phyloP scores from a whole-genome alignment of 2,113 vertebrate species.

The Melierax canorus region DNA sequence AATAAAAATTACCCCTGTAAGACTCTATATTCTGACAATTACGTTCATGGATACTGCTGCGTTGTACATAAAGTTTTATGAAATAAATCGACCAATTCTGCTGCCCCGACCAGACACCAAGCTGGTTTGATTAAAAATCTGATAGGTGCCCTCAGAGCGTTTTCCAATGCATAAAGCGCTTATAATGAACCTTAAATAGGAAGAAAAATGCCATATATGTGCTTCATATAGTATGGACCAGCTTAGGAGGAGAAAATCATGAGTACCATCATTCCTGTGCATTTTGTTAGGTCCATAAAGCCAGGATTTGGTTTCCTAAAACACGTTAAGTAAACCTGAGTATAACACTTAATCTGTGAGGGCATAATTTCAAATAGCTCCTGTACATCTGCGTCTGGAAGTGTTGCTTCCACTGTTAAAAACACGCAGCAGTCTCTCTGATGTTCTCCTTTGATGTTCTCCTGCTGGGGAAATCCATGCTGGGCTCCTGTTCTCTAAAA shows the following conservation, averaged over 20 bases:
- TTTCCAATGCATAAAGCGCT: slow-evolving; percentile 47
- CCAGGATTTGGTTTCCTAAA: slow-evolving; percentile 16
- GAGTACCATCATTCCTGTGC: not conserved
- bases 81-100: slow-evolving; percentile 75
- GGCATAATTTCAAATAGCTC: not conserved
- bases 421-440: not conserved
- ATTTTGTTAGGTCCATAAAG: slow-evolving; percentile 48
- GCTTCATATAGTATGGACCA: not conserved
- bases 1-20: slow-evolving; percentile 76
- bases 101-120: slow-evolving; percentile 50
- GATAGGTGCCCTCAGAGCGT: slow-evolving; percentile 31
- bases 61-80: slow-evolving; percentile 82
- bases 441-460: not conserved
- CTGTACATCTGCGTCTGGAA: not conserved
- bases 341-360: not conserved
- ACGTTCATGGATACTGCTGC: slow-evolving; percentile 73
- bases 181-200: slow-evolving; percentile 57
- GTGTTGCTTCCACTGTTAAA: not conserved
- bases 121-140: slow-evolving; percentile 71
- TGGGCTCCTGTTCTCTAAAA: not conserved
- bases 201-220: slow-evolving; percentile 10
- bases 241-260: not conserved
- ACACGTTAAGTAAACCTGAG: not conserved
- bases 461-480: not conserved
- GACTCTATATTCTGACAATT: slow-evolving; percentile 76